These are phyloP conservation scores for Drosophila prostipennis DNA, from an alignment of 2,888 invertebrate species.

Conservation along the genomic window DNA sequence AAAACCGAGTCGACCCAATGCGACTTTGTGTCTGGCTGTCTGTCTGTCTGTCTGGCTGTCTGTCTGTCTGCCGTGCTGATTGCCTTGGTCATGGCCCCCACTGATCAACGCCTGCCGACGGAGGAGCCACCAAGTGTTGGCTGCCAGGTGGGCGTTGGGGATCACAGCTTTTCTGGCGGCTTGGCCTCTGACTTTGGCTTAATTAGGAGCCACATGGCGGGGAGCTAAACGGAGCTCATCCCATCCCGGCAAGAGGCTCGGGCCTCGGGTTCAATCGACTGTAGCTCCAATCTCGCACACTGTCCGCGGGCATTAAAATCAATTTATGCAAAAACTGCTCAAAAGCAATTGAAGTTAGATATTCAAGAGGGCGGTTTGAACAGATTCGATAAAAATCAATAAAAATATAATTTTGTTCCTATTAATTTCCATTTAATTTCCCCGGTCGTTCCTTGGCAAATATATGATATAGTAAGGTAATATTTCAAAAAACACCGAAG, in stretches of 20 bases:
- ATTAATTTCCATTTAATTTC: too few species aligned
- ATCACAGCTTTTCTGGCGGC: constrained; percentile 16
- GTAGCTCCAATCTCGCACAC: constrained; percentile 24
- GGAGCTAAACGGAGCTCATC: constrained; percentile 14
- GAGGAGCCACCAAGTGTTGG: constrained; percentile 28
- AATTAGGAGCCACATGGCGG: constrained; percentile 28
- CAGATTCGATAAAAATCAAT: too few species aligned
- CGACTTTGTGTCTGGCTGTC: constrained; percentile 24
- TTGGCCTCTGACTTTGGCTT: constrained; percentile 56
- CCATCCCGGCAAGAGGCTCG: constrained; percentile 5
- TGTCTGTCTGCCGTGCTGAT: constrained; percentile 47
- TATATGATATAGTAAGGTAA: too few species aligned
- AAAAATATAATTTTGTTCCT: too few species aligned
- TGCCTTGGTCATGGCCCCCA: constrained; percentile 51
- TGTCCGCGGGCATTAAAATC: constrained; percentile 39
- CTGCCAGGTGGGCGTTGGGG: constrained; percentile 50
- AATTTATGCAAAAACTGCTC: constrained; percentile 37
- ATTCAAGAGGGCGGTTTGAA: constrained; percentile 23
- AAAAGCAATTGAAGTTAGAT: constrained; percentile 25
- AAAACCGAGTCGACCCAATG: constrained; percentile 10
- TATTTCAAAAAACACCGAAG: too few species aligned
- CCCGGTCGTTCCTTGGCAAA: too few species aligned
- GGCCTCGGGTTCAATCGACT: constrained; percentile 14
- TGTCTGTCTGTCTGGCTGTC: constrained; percentile 31
- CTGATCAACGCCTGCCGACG: constrained; percentile 47